phyloP scores from a whole-genome alignment of 1,140 invertebrate genomes.

The Anoplolepis gracilipes region DNA sequence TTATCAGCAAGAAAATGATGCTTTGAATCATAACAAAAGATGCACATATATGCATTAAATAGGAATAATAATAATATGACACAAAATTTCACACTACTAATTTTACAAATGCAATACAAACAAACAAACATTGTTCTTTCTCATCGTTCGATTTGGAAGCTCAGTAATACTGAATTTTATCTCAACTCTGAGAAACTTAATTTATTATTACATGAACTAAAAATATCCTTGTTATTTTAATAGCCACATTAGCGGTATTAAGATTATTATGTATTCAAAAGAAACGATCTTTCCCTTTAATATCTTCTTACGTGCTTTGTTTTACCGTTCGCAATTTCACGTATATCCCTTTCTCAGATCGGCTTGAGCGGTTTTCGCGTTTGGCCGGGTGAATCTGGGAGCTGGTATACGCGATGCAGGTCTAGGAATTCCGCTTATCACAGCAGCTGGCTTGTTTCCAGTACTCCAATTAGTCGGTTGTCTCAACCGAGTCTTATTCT shows the following conservation, averaged over 20 bases:
- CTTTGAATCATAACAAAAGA: constrained; percentile 35
- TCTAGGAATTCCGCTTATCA: constrained; percentile 83
- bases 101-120: constrained; percentile 39
- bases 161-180: constrained; percentile 70
- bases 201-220: constrained; percentile 49
- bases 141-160: constrained; percentile 55
- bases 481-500: constrained; percentile 77
- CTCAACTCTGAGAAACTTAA: constrained; percentile 30
- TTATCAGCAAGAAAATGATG: constrained; percentile 48
- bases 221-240: constrained; percentile 59
- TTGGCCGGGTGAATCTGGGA: constrained; percentile 70
- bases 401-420: constrained; percentile 83
- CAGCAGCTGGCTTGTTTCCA: constrained; percentile 69
- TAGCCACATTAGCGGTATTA: constrained; percentile 22
- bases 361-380: constrained; percentile 59
- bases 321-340: constrained; percentile 50
- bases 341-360: constrained; percentile 69
- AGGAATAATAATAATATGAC: constrained; percentile 41
- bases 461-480: constrained; percentile 79
- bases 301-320: constrained; percentile 10
- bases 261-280: constrained; percentile 40
- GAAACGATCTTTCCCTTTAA: not conserved
- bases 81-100: constrained; percentile 48
- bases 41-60: constrained; percentile 16
- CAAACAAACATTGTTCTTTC: constrained; percentile 26